Percentiles rank a stretch among this genome's conserved stretches.
phyloP scores from a whole-genome alignment of 37 sponge, comb jelly and placozoan species.

The Mnemiopsis leidyi region DNA sequence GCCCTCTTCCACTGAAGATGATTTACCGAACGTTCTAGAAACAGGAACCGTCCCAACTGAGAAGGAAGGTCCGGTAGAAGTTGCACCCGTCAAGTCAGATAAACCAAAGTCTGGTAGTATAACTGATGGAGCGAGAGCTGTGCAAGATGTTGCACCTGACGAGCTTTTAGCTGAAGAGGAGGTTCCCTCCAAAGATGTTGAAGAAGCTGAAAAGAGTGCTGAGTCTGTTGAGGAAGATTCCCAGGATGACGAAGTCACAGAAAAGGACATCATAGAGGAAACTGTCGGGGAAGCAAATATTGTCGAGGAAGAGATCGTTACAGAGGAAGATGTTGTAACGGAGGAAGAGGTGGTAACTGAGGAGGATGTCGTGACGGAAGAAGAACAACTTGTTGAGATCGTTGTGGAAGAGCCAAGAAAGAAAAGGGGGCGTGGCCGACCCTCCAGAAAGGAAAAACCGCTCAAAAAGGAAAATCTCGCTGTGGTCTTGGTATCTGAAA shows the following conservation, averaged over 20 bases:
- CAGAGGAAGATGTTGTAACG: background rate
- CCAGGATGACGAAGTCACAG: background rate
- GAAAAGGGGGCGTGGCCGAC: too few species aligned
- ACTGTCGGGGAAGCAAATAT: background rate
- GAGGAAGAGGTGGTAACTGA: background rate
- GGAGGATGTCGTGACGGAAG: background rate
- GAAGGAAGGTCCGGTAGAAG: too few species aligned
- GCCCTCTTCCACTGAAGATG: background rate
- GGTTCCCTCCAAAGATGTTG: background rate
- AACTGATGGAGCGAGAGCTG: background rate
- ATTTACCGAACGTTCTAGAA: too few species aligned
- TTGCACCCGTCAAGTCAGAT: too few species aligned
- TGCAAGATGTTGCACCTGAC: too few species aligned
- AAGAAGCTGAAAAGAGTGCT: background rate
- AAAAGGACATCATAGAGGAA: slow-evolving; percentile 4
- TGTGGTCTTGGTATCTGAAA: background rate
- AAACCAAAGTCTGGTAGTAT: background rate
- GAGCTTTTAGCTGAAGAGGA: background rate
- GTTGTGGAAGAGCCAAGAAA: background rate
- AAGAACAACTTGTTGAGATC: background rate
- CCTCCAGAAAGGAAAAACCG: too few species aligned
- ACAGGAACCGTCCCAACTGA: too few species aligned
- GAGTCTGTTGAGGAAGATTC: background rate
- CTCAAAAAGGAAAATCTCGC: background rate
- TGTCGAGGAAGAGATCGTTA: background rate